Conservation (phyloP, 2,888 invertebrate genomes). For the Microctonus hyperodae region DNA sequence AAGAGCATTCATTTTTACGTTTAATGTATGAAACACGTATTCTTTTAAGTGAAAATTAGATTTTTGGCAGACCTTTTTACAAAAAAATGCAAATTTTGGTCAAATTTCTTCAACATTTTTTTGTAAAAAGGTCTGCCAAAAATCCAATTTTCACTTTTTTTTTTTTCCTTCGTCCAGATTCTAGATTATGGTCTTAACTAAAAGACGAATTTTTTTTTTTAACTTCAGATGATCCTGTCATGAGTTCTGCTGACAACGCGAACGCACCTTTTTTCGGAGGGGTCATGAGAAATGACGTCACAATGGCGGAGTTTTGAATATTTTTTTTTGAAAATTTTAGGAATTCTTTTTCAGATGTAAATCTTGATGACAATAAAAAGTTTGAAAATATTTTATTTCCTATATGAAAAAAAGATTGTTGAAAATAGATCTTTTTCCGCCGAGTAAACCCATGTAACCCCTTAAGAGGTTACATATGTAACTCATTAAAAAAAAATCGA, state of each 20-base stretch:
- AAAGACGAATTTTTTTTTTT: slow-evolving; percentile 21
- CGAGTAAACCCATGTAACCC: slow-evolving; percentile 30
- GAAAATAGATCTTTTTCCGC: slow-evolving; percentile 30
- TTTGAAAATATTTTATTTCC: slow-evolving; percentile 29
- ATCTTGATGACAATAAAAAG: slow-evolving; percentile 27
- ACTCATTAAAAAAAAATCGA: too few relatives aligned
- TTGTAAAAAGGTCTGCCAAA: slow-evolving; percentile 30
- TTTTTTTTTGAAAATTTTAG: slow-evolving; percentile 17
- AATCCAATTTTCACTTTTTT: slow-evolving; percentile 28
- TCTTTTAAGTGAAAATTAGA: slow-evolving; percentile 26
- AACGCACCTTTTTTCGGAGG: slow-evolving; percentile 12
- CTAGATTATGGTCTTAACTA: slow-evolving; percentile 26
- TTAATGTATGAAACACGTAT: too few relatives aligned
- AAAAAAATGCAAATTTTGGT: slow-evolving; percentile 30
- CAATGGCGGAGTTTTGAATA: slow-evolving; percentile 19
- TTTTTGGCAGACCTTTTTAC: slow-evolving; percentile 31
- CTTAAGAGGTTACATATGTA: too few relatives aligned
- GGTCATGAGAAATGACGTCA: slow-evolving; percentile 24
- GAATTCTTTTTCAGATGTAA: slow-evolving; percentile 20
- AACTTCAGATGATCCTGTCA: slow-evolving; percentile 22
- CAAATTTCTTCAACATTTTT: too few relatives aligned
- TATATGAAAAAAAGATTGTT: slow-evolving; percentile 28
- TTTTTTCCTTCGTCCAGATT: slow-evolving; percentile 24
- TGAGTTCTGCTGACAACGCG: slow-evolving; percentile 20
- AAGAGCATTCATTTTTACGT: too few relatives aligned